Evolutionary conservation across 2,888 invertebrate species (phyloP).

Genomic region (Phymatocera aterrima): DNA sequence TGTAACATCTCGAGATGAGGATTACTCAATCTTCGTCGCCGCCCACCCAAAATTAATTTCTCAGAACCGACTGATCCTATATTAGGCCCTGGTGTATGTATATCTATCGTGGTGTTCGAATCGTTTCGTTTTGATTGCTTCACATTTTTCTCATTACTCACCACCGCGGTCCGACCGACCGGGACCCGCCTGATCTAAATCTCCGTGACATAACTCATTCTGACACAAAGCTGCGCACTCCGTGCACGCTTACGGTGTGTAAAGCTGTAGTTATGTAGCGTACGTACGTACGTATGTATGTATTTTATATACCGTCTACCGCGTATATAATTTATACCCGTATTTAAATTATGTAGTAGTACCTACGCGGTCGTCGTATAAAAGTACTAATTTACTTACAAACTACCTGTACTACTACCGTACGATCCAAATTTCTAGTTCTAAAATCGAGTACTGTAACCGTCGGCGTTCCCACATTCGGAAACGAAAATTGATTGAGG

Average conservation of each 20-base stretch:
- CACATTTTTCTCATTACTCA: slow-evolving; percentile 42
- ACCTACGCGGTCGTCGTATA: no score
- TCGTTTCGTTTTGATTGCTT: slow-evolving; percentile 36
- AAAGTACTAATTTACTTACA: no score
- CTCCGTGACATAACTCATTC: slow-evolving; percentile 39
- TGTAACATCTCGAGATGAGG: not conserved
- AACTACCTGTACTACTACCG: no score
- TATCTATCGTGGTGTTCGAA: slow-evolving; percentile 11
- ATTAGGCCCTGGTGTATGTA: slow-evolving; percentile 13
- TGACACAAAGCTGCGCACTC: not conserved
- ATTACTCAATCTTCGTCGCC: slow-evolving; percentile 32
- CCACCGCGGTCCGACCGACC: slow-evolving; percentile 1
- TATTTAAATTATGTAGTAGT: no score
- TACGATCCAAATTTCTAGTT: no score
- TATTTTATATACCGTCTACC: no score
- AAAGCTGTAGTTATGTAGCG: not conserved
- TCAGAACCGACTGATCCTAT: slow-evolving; percentile 28
- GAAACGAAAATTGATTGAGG: no score
- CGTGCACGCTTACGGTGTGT: not conserved
- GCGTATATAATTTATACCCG: no score
- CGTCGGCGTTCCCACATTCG: no score
- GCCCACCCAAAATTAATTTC: slow-evolving; percentile 33
- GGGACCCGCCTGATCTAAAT: slow-evolving; percentile 18
- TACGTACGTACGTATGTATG: no score
- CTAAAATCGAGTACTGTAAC: no score